A percentile compares a stretch with the other conserved stretches of the same genome.
Evolutionary conservation across 2,113 vertebrate genomes (phyloP).

Genomic region (Nipponia nippon): DNA sequence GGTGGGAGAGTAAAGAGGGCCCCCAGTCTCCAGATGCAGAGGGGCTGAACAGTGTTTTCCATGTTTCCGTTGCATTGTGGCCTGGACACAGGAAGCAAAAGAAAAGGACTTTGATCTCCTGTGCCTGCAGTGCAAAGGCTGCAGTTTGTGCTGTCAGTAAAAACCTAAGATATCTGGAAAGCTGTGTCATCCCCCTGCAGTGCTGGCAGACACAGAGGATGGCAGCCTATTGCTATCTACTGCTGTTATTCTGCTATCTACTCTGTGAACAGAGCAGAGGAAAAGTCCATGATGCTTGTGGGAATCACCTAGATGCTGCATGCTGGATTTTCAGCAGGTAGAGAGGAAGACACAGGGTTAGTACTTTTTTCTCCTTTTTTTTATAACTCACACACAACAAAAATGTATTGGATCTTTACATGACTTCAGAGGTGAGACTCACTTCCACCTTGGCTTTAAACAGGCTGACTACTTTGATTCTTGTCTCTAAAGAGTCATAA

Average conservation of each 20-base stretch:
- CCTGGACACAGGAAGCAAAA: neutral
- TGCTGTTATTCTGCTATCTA: neutral
- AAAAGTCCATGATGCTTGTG: neutral
- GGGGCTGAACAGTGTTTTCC: neutral
- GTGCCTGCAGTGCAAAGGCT: neutral
- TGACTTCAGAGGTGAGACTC: neutral
- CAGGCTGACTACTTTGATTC: neutral
- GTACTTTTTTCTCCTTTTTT: neutral
- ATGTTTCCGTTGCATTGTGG: neutral
- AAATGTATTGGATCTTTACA: rapidly evolving
- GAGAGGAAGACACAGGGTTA: neutral
- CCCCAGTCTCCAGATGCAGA: neutral
- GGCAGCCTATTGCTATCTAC: neutral
- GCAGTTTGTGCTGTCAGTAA: neutral
- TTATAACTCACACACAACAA: neutral
- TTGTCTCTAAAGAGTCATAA: neutral
- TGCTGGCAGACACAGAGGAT: neutral
- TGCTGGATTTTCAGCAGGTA: neutral
- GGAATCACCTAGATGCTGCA: neutral
- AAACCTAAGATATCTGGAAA: neutral
- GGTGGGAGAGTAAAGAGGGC: neutral
- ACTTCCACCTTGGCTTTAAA: neutral
- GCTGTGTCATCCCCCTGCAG: neutral
- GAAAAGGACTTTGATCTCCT: neutral
- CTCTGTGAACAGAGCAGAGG: neutral